Percentiles rank a stretch among this genome's conserved stretches.
These are phyloP conservation scores for Hirtodrosophila trivittata DNA, from an alignment of 2,888 invertebrate genomes.

Conservation along the genomic window DNA sequence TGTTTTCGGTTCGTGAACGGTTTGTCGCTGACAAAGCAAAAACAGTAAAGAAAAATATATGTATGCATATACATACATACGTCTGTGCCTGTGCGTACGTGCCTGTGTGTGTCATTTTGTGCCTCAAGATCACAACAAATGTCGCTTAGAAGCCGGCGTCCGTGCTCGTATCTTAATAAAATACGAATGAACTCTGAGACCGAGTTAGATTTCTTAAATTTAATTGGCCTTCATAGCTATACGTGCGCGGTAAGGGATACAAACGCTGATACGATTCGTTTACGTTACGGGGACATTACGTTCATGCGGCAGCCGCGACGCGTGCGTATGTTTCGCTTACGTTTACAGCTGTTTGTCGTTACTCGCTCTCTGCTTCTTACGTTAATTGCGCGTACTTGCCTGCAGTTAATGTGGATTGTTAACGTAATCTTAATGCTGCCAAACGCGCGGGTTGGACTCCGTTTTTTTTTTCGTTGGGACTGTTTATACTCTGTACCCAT, in stretches of 20 bases:
- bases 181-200: conserved; percentile 27
- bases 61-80: conserved; percentile 32
- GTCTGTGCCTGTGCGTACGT: conserved; percentile 40
- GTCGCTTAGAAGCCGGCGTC: conserved; percentile 39
- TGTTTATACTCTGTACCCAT: conserved; percentile 11
- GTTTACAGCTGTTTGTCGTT: conserved; percentile 39
- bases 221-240: conserved; percentile 33
- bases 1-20: conserved; percentile 59
- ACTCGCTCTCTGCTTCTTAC: conserved; percentile 13
- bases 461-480: conserved; percentile 18
- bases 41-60: conserved; percentile 33
- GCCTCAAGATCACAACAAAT: conserved; percentile 38
- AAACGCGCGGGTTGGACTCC: conserved; percentile 32
- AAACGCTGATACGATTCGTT: conserved; percentile 20
- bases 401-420: conserved; percentile 7
- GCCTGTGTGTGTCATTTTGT: conserved; percentile 41
- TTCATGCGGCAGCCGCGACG: conserved; percentile 50
- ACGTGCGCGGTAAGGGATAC: conserved; percentile 54
- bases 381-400: conserved; percentile 6
- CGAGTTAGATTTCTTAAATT: conserved; percentile 24
- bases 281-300: conserved; percentile 15
- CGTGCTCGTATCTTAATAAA: conserved; percentile 3
- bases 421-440: conserved; percentile 37
- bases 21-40: conserved; percentile 68
- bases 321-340: conserved; percentile 33